phyloP scores from a whole-genome alignment of 2,797 vertebrate species.

The Rallus crepitans region DNA sequence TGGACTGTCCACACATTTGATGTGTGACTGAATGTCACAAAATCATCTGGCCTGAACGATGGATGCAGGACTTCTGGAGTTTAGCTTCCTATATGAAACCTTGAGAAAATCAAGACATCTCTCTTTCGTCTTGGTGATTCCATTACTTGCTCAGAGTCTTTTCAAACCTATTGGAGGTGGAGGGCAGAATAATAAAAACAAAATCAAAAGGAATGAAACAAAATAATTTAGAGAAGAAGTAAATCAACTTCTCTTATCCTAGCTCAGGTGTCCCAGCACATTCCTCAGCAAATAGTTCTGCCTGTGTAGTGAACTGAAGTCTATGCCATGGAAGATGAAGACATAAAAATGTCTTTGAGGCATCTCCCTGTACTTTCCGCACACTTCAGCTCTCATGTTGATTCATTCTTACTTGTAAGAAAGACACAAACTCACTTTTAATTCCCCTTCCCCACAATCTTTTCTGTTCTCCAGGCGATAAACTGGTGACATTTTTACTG shows the following conservation, averaged over 20 bases:
- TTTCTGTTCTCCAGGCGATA: background rate
- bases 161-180: background rate
- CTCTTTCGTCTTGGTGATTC: background rate
- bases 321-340: background rate
- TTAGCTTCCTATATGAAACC: background rate
- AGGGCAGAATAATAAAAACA: background rate
- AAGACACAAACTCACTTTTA: background rate
- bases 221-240: background rate
- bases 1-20: background rate
- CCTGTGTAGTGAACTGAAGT: background rate
- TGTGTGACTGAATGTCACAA: background rate
- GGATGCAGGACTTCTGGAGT: background rate
- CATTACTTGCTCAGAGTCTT: background rate
- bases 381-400: background rate
- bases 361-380: background rate
- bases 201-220: background rate
- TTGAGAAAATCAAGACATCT: background rate
- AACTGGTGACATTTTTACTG: background rate
- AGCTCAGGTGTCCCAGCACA: background rate
- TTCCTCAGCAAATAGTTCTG: rapidly evolving
- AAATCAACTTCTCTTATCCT: background rate
- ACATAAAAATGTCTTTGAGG: background rate
- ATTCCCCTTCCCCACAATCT: rapidly evolving
- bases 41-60: background rate
- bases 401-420: background rate